Evolutionary conservation across 37 sponge, comb jelly and placozoan genomes (phyloP).

Genomic region (Beroe forskalii): DNA sequence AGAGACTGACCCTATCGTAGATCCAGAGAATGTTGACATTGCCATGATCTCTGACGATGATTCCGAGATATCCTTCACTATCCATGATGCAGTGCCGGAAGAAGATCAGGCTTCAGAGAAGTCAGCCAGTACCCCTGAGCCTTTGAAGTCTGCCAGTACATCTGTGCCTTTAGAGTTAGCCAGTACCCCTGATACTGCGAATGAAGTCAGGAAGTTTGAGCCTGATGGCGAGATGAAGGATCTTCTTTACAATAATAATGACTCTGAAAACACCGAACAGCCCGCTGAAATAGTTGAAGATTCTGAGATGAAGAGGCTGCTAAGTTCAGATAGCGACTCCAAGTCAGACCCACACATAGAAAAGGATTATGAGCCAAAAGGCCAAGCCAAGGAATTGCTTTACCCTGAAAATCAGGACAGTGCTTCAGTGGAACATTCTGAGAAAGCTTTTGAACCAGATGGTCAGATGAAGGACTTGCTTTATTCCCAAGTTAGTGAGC

Average conservation of each 20-base stretch:
- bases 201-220: not conserved
- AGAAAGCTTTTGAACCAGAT: not conserved
- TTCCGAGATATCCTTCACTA: constrained; percentile 41
- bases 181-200: not conserved
- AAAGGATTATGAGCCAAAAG: not conserved
- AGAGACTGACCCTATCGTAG: no score
- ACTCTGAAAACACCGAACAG: not conserved
- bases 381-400: constrained; percentile 12
- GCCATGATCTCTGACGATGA: not conserved
- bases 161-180: no score
- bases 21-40: not conserved
- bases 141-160: not conserved
- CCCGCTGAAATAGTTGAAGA: not conserved
- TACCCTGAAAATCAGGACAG: not conserved
- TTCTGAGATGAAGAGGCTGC: no score
- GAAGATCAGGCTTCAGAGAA: not conserved
- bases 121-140: not conserved
- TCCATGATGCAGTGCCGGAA: not conserved
- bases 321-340: no score
- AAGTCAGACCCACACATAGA: not conserved
- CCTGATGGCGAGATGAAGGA: constrained; percentile 44
- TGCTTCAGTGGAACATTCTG: not conserved
- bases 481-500: not conserved
- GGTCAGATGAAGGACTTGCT: constrained; percentile 1
- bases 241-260: not conserved